A percentile compares a stretch with the other conserved stretches of the same genome.
Conservation (phyloP, 2,113 vertebrate genomes). For the Suncus etruscus region DNA sequence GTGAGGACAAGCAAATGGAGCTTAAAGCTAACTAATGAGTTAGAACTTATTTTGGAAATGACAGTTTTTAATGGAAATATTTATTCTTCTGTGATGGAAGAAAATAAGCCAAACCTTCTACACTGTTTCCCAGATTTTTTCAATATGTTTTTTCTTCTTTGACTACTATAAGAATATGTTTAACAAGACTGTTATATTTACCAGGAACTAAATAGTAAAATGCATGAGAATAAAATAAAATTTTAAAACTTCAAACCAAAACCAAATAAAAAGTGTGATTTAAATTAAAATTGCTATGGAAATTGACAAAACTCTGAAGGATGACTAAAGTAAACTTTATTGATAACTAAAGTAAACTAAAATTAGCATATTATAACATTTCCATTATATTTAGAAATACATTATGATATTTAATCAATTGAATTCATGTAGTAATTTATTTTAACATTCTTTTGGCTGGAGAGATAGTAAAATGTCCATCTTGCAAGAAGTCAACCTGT, state of each 20-base stretch:
- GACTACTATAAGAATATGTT: background rate
- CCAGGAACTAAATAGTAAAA: background rate
- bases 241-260: background rate
- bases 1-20: background rate
- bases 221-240: background rate
- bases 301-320: no score
- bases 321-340: background rate
- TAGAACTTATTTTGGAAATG: background rate
- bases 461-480: background rate
- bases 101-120: conserved; percentile 4
- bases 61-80: background rate
- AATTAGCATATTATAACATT: conserved; percentile 14
- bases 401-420: no score
- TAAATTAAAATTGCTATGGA: background rate
- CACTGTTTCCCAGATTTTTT: background rate
- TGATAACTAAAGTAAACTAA: conserved; percentile 7
- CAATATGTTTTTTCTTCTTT: background rate
- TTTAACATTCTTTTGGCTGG: no score
- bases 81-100: background rate
- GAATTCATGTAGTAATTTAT: no score
- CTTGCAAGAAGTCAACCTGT: no score
- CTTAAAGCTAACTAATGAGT: background rate
- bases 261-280: background rate
- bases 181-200: background rate
- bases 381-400: background rate